These are phyloP conservation scores for Ashinkailepas kermadecensis DNA, from an alignment of 2,888 invertebrate genomes.

Conservation along the genomic window DNA sequence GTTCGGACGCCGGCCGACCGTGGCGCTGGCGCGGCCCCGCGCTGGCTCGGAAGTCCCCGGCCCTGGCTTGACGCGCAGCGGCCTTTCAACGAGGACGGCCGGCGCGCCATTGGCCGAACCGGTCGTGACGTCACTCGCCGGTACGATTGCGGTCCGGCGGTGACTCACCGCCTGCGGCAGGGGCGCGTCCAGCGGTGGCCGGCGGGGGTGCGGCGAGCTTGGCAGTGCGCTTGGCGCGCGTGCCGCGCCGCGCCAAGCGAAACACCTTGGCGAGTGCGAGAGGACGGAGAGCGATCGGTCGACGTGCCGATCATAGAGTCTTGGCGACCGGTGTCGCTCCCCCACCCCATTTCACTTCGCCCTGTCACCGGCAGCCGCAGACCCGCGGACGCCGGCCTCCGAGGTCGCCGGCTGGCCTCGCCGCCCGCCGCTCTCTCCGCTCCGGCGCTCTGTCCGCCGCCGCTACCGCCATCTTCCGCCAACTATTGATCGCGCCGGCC, in stretches of 20 bases:
- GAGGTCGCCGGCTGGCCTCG: not conserved
- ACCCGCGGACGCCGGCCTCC: not conserved
- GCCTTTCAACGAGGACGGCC: not conserved
- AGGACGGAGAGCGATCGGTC: no score
- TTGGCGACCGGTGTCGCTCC: no score
- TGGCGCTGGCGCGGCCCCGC: no score
- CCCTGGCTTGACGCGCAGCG: not conserved
- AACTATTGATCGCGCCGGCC: not conserved
- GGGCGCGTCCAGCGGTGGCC: not conserved
- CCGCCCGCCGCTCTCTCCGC: not conserved
- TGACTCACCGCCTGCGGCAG: not conserved
- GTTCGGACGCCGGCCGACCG: no score
- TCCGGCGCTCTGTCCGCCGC: not conserved
- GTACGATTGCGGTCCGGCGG: not conserved
- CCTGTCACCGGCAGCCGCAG: not conserved
- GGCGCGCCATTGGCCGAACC: not conserved
- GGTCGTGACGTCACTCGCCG: not conserved
- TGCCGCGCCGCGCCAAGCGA: no score
- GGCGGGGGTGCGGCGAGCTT: not conserved
- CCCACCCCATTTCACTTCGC: no score
- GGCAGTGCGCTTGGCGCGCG: no score
- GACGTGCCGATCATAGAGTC: no score
- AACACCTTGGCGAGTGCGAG: no score
- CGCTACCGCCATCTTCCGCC: not conserved
- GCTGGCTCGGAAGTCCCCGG: no score